Conservation (phyloP, 2,888 invertebrate genomes). For the Pristionchus exspectatus region DNA sequence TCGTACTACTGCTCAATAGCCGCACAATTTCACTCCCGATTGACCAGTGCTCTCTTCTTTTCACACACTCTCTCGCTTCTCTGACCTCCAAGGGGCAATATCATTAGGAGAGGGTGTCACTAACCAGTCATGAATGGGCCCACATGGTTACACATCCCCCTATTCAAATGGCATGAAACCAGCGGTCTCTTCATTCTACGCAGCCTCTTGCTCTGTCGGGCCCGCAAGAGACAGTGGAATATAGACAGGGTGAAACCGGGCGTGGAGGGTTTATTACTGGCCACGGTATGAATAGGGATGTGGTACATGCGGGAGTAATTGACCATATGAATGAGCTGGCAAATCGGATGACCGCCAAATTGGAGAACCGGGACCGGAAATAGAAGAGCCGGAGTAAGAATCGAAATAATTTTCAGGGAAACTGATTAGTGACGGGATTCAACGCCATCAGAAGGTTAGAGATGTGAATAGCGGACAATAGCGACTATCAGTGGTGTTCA, state of each 20-base stretch:
- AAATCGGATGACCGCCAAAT: not conserved
- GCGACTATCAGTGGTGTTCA: too few relatives aligned
- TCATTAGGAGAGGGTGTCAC: not conserved
- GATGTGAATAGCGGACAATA: too few relatives aligned
- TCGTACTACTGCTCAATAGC: not conserved
- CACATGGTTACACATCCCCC: conserved; percentile 15
- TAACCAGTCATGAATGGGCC: conserved; percentile 26
- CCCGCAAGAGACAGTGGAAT: not conserved
- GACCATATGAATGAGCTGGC: conserved; percentile 6
- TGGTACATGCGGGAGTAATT: conserved; percentile 2
- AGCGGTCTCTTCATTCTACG: not conserved
- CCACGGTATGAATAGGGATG: not conserved
- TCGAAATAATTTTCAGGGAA: too few relatives aligned
- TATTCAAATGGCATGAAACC: conserved; percentile 47
- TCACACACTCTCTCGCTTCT: conserved; percentile 24
- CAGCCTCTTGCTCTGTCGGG: not conserved
- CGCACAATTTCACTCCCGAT: conserved; percentile 22
- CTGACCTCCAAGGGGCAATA: not conserved
- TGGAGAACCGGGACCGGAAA: not conserved
- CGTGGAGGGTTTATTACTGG: conserved; percentile 16
- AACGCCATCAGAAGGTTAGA: too few relatives aligned
- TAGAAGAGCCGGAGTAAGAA: not conserved
- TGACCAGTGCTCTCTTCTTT: not conserved
- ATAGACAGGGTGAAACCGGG: not conserved
- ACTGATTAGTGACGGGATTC: too few relatives aligned